Conservation (phyloP, 2,113 vertebrate genomes). For the Corvus moneduloides region DNA sequence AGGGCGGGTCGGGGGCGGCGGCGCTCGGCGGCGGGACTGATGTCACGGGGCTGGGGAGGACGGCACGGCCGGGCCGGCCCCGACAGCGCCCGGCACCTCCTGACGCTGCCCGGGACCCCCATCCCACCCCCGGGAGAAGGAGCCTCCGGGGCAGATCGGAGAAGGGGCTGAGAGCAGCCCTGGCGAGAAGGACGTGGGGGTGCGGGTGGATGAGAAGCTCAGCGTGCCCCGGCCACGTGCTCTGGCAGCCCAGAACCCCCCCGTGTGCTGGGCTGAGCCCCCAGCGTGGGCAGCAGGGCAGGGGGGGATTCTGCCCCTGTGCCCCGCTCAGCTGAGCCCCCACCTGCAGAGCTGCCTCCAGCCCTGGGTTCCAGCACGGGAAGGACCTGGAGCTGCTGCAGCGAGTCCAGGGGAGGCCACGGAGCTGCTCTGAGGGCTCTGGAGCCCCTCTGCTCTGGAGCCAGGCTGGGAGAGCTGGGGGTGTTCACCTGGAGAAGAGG, state of each 20-base stretch:
- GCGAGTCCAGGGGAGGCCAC: fast-evolving
- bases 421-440: background rate
- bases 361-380: background rate
- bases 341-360: background rate
- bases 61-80: background rate
- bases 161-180: background rate
- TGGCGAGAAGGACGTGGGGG: background rate
- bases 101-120: fast-evolving
- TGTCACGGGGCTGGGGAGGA: background rate
- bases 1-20: background rate
- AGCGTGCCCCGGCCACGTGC: fast-evolving
- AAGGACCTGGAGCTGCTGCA: background rate
- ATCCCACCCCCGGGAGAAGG: background rate
- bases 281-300: background rate
- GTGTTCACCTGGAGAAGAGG: background rate
- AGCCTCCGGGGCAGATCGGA: background rate
- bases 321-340: background rate
- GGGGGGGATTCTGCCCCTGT: background rate
- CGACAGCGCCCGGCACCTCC: background rate
- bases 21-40: background rate
- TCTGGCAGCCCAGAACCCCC: background rate
- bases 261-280: background rate
- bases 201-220: background rate
- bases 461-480: background rate
- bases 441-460: background rate